Evolutionary conservation across 2,888 invertebrate species (phyloP), one percentile per base, ranked within the genome.

Genomic region (Strigamia transsilvanica): DNA sequence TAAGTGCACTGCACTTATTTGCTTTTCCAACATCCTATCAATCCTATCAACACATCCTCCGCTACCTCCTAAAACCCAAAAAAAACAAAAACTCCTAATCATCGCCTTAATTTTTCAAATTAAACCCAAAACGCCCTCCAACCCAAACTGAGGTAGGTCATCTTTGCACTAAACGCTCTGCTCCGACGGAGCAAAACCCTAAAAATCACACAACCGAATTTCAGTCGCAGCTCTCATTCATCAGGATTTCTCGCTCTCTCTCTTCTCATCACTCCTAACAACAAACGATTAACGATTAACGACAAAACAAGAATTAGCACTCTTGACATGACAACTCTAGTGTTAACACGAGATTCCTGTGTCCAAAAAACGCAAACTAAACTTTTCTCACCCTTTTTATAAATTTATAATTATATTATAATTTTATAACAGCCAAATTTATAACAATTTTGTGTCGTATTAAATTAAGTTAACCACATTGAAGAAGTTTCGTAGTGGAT

Each of bases 1-100:
- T 13, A n/a, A 73, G 73, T 73, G 73, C 27, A 73, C 23, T 32
- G 27, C 73, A 73, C 73, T 73, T 73, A 73, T 73, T 73, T 73
- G 27, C 32, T n/a, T 73, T 73, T 73, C 27, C 12, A 27, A 66
- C 3, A 73, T n/a, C 13, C 27, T 73, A 73, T 73, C 73, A 27
- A 73, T 13, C 73, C 32, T 13, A 73, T 32, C 27, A 32, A 73
- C 73, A 73, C 73, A 56, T 56, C 56, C 56, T 56, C n/a, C n/a
- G n/a, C 0, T 56, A 18, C 51, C 10, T 3, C 27, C 27, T 3
- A 27, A 27, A 27, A 27, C 1, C 1, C 1, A 27, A 27, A 27
- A 27, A 27, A 66, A 66, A 66, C 32, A 73, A 73, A 73, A 73
- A 32, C 0, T 32, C 73, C 32, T 73, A 32, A 32, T 73, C 73